These are phyloP conservation scores for Crematogaster levior DNA, from an alignment of 2,888 invertebrate genomes.

Conservation along the genomic window DNA sequence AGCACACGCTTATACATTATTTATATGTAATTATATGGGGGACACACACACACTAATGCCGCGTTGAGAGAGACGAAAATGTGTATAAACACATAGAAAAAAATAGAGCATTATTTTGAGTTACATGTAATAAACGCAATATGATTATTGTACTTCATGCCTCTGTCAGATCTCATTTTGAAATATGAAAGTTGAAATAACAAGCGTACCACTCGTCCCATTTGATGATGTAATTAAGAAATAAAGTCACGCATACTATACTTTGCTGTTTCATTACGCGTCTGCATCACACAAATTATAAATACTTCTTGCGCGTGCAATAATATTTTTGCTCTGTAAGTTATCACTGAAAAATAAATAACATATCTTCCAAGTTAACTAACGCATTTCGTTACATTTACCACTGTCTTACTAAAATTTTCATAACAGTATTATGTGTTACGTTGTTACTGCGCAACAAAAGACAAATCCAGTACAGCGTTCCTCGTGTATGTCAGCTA, in stretches of 20 bases:
- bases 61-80: slow-evolving; percentile 29
- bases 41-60: slow-evolving; percentile 1
- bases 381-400: background rate
- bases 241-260: slow-evolving; percentile 18
- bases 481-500: background rate
- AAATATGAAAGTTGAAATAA: slow-evolving; percentile 40
- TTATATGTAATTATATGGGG: slow-evolving; percentile 32
- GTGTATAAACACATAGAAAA: background rate
- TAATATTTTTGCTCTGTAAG: slow-evolving; percentile 10
- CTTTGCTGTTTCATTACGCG: slow-evolving; percentile 12
- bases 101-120: slow-evolving; percentile 16
- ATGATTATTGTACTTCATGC: slow-evolving; percentile 22
- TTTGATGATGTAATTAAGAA: slow-evolving; percentile 28
- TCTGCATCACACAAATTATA: slow-evolving; percentile 7
- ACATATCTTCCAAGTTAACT: background rate
- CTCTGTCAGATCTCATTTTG: slow-evolving; percentile 13
- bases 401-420: slow-evolving; percentile 21
- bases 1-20: slow-evolving; percentile 27
- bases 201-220: slow-evolving; percentile 1
- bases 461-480: slow-evolving; percentile 1
- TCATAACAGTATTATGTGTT: slow-evolving; percentile 21
- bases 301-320: slow-evolving; percentile 4
- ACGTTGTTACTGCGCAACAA: background rate
- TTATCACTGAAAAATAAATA: slow-evolving; percentile 18
- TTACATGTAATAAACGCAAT: slow-evolving; percentile 33